phyloP scores from a whole-genome alignment of 2,797 vertebrate genomes.

The Pseudochirops corinnae region DNA sequence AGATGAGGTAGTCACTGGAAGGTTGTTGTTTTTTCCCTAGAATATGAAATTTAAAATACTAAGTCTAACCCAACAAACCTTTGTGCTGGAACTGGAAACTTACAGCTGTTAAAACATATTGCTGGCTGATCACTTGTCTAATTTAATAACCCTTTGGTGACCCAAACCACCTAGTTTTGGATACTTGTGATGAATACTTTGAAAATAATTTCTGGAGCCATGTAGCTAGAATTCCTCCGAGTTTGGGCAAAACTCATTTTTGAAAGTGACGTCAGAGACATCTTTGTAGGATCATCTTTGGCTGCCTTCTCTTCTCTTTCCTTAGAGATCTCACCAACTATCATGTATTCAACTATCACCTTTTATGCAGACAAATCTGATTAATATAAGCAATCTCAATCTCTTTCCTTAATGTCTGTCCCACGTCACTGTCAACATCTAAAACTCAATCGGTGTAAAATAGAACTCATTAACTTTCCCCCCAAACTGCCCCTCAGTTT shows the following conservation, averaged over 20 bases:
- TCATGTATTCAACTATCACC: background rate
- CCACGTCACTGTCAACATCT: background rate
- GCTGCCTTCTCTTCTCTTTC: background rate
- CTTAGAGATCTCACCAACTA: background rate
- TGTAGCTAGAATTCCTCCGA: background rate
- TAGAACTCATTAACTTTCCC: background rate
- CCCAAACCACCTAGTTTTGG: background rate
- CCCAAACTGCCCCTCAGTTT: background rate
- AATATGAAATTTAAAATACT: background rate
- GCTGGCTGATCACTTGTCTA: background rate
- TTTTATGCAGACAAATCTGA: background rate
- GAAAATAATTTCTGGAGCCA: background rate
- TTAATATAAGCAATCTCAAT: background rate
- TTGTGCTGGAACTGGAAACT: background rate
- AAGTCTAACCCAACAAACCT: background rate
- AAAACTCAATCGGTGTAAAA: background rate
- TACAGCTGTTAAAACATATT: background rate
- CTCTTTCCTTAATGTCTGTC: background rate
- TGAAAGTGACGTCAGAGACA: background rate
- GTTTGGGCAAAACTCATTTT: background rate
- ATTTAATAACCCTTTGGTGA: background rate
- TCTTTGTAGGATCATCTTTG: background rate
- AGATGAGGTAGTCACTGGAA: background rate
- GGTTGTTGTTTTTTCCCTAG: background rate
- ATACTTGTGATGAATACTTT: background rate